Evolutionary conservation across 1,140 invertebrate species (phyloP).

Genomic region (Macrobrachium nipponense): DNA sequence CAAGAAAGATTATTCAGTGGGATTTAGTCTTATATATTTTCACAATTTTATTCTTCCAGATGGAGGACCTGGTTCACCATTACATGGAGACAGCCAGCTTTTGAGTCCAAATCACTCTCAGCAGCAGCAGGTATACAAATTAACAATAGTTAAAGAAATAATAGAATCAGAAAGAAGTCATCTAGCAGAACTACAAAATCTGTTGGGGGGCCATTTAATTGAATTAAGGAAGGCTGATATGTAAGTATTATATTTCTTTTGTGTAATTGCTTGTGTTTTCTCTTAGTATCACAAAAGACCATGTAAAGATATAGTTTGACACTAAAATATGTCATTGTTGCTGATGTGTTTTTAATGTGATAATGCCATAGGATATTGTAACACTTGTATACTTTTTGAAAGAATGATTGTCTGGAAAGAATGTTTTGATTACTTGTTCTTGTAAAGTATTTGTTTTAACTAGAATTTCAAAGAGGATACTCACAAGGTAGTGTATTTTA

Average conservation of each 20-base stretch:
- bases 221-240: conserved; percentile 35
- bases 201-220: conserved; percentile 67
- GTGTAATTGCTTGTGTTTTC: not conserved
- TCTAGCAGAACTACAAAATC: conserved; percentile 86
- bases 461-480: no score
- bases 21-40: not conserved
- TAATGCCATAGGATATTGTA: no score
- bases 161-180: conserved; percentile 92
- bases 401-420: no score
- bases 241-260: conserved; percentile 25
- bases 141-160: conserved; percentile 91
- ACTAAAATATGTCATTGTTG: no score
- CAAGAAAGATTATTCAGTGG: conserved; percentile 47
- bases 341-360: no score
- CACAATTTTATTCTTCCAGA: conserved; percentile 22
- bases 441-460: no score
- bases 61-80: conserved; percentile 21
- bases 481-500: no score
- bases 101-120: conserved; percentile 54
- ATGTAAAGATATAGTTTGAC: no score
- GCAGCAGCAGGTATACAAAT: conserved; percentile 78
- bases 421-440: no score
- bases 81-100: conserved; percentile 16
- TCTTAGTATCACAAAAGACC: no score
- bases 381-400: no score